Conservation (phyloP, 2,888 invertebrate species). For the Cosmia pyralina region DNA sequence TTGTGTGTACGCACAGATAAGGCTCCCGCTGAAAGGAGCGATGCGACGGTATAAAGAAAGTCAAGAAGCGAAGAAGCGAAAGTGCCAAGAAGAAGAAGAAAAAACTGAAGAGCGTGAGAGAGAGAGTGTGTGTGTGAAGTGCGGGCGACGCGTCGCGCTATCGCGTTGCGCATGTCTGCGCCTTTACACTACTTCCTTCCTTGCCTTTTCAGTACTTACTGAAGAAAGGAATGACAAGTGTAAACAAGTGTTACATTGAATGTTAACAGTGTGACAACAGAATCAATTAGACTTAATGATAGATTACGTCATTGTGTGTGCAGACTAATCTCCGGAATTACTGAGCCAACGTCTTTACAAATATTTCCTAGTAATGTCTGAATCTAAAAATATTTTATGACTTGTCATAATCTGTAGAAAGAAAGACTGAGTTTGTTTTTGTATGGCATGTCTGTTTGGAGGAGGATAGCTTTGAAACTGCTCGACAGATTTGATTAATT, state of each 20-base stretch:
- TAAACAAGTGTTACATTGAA: constrained; percentile 23
- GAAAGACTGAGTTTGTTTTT: neutral
- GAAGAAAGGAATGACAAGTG: too few species aligned
- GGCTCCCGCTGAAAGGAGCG: too few species aligned
- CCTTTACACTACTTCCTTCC: too few species aligned
- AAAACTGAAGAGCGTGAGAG: too few species aligned
- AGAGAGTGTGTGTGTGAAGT: too few species aligned
- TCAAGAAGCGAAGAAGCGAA: too few species aligned
- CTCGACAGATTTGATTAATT: neutral
- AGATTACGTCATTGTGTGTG: constrained; percentile 55
- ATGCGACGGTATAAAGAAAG: too few species aligned
- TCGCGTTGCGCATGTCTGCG: too few species aligned
- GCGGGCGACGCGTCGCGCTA: too few species aligned
- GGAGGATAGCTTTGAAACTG: neutral
- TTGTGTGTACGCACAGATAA: too few species aligned
- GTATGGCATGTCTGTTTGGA: neutral
- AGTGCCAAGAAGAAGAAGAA: too few species aligned
- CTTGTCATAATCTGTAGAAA: neutral
- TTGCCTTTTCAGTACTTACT: too few species aligned
- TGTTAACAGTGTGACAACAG: constrained; percentile 41
- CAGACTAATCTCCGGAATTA: constrained; percentile 42
- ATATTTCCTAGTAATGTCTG: constrained; percentile 38
- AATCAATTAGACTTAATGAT: constrained; percentile 56
- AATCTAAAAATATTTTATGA: constrained; percentile 48
- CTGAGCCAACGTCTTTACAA: constrained; percentile 28